phyloP scores from a whole-genome alignment of 2,113 vertebrate species.

The Mustela nigripes region DNA sequence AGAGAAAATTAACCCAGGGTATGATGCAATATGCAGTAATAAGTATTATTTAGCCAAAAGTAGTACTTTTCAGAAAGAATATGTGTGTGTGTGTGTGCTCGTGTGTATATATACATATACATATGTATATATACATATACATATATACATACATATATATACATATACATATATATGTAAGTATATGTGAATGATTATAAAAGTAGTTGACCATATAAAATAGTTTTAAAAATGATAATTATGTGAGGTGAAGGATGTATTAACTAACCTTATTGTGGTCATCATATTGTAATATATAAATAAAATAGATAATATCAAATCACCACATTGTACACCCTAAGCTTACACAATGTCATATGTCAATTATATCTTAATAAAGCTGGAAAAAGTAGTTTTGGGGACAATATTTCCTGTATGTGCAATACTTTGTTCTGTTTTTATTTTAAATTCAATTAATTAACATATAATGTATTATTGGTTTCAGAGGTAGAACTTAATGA shows the following conservation, averaged over 20 bases:
- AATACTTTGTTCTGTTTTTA: background rate
- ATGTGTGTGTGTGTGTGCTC: background rate
- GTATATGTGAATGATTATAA: background rate
- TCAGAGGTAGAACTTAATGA: too few species aligned
- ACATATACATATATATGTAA: background rate
- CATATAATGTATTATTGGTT: too few species aligned
- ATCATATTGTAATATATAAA: background rate
- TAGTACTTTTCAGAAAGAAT: background rate
- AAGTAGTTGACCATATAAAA: background rate
- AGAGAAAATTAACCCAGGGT: background rate
- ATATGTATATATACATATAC: too few species aligned
- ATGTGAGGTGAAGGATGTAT: background rate
- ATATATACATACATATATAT: background rate
- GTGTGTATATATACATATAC: accelerated
- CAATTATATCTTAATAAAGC: background rate
- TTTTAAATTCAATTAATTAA: too few species aligned
- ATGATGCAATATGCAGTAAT: background rate
- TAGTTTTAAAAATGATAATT: background rate
- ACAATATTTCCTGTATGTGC: background rate
- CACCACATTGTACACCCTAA: background rate
- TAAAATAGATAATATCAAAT: background rate
- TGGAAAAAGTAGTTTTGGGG: background rate
- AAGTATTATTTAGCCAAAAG: background rate
- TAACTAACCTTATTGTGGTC: background rate
- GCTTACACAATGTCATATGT: background rate